phyloP scores from a whole-genome alignment of 2,797 vertebrate genomes.

The Semaprochilodus insignis region DNA sequence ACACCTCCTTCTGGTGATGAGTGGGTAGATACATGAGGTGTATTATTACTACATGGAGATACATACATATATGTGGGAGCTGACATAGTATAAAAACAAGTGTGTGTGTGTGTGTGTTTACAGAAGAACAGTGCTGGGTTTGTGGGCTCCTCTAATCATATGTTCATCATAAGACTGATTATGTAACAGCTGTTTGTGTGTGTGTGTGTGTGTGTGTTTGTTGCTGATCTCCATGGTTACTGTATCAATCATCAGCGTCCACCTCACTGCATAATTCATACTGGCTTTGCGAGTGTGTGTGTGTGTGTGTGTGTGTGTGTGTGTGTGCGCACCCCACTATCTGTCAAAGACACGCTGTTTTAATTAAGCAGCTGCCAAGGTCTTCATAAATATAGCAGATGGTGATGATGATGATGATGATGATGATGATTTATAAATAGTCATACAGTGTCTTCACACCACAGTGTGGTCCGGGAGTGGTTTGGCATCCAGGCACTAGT shows the following conservation, averaged over 20 bases:
- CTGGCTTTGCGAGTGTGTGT: slow-evolving; percentile 26
- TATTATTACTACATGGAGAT: no score
- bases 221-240: slow-evolving; percentile 58
- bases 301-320: slow-evolving; percentile 28
- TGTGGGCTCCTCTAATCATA: slow-evolving; percentile 45
- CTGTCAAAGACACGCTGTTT: slow-evolving; percentile 16
- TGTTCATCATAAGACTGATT: slow-evolving; percentile 57
- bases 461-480: background rate
- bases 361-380: slow-evolving; percentile 18
- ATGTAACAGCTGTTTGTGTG: slow-evolving; percentile 42
- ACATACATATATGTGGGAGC: no score
- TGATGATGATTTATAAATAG: background rate
- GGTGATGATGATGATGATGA: background rate
- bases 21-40: no score
- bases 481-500: background rate
- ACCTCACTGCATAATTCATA: slow-evolving; percentile 57
- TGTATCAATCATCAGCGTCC: slow-evolving; percentile 61
- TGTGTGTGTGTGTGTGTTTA: slow-evolving; percentile 38
- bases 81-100: no score
- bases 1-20: no score
- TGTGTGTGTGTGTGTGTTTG: slow-evolving; percentile 48
- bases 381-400: slow-evolving; percentile 36
- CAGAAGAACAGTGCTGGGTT: slow-evolving; percentile 36
- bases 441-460: background rate
- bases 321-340: slow-evolving; percentile 5